Percentiles rank a stretch among this genome's conserved stretches.
phyloP scores from a whole-genome alignment of 2,113 vertebrate species.

The Tychaedon coryphoeus region DNA sequence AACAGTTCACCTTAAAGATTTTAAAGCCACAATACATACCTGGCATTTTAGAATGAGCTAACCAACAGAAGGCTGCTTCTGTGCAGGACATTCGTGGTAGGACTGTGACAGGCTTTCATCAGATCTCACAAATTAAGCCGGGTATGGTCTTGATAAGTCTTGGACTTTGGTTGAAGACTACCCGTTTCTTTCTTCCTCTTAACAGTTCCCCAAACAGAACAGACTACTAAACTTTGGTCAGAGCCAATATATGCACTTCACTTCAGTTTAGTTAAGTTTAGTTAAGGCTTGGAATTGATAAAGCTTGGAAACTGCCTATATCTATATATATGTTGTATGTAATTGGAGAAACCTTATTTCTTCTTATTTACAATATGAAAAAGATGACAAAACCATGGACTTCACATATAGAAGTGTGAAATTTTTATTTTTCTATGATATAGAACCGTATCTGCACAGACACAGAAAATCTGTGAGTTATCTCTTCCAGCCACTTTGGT shows the following conservation, averaged over 20 bases:
- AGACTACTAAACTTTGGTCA: background rate
- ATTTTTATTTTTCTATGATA: background rate
- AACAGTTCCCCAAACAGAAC: background rate
- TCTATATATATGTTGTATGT: rapidly evolving
- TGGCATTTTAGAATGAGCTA: background rate
- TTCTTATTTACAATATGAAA: background rate
- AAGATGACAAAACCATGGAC: background rate
- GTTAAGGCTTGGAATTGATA: background rate
- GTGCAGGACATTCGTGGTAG: background rate
- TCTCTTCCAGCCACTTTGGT: background rate
- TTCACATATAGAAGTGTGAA: background rate
- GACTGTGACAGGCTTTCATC: background rate
- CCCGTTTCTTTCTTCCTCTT: background rate
- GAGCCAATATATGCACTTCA: background rate
- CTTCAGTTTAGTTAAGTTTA: background rate
- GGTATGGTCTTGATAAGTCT: background rate
- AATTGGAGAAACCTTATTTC: background rate
- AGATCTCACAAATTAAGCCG: background rate
- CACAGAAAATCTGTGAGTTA: background rate
- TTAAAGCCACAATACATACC: background rate
- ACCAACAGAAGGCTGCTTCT: background rate
- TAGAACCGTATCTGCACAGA: background rate
- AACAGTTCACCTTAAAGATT: background rate
- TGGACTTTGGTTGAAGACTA: background rate
- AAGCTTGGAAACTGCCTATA: background rate